phyloP scores from a whole-genome alignment of 2,113 vertebrate genomes.

The Vireo altiloquus region DNA sequence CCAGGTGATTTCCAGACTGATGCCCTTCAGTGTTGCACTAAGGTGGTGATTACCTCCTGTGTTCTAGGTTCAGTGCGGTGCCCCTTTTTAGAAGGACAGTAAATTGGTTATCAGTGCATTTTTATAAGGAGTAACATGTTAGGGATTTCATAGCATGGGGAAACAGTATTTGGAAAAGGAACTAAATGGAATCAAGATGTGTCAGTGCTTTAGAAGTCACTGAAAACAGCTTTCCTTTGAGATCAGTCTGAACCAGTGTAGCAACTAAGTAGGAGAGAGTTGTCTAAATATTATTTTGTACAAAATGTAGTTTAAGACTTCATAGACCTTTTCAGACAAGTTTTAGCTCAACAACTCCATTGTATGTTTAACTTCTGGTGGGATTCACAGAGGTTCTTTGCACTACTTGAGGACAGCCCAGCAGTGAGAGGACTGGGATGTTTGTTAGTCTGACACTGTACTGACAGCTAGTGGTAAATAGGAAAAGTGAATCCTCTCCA shows the following conservation, averaged over 20 bases:
- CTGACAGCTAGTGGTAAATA: not conserved
- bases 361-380: accelerated
- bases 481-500: not conserved
- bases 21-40: not conserved
- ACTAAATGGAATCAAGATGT: not conserved
- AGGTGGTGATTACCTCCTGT: not conserved
- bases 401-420: not conserved
- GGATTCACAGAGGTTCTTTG: not conserved
- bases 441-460: not conserved
- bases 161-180: not conserved
- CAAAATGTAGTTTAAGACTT: not conserved
- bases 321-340: not conserved
- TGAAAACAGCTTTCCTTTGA: not conserved
- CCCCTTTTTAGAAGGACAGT: not conserved
- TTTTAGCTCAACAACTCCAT: not conserved
- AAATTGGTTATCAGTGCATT: not conserved
- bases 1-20: not conserved
- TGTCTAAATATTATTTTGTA: not conserved
- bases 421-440: not conserved
- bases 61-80: not conserved
- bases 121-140: not conserved
- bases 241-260: not conserved
- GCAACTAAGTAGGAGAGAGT: not conserved
- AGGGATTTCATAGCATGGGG: not conserved
- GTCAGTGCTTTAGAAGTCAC: not conserved